Conservation (phyloP, 2,888 invertebrate genomes). For the Epistrophe grossulariae region DNA sequence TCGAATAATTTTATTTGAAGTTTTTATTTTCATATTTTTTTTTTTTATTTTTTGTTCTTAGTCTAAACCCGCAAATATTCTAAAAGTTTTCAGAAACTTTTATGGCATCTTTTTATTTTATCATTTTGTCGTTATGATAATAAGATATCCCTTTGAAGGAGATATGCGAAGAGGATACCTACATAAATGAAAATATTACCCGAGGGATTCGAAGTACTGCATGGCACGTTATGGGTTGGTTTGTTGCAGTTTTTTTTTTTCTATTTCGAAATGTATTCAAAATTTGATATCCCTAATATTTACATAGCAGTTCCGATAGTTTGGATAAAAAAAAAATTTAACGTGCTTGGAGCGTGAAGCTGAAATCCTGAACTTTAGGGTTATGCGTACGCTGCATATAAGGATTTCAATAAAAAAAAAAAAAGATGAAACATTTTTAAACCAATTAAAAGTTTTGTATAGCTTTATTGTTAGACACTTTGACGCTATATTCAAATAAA, state of each 20-base stretch:
- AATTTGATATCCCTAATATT: conserved; percentile 29
- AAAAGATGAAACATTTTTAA: background rate
- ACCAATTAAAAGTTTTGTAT: conserved; percentile 18
- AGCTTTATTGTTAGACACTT: background rate
- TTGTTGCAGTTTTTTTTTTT: conserved; percentile 27
- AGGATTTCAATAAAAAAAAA: background rate
- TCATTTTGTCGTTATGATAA: conserved; percentile 73
- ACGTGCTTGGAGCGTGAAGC: conserved; percentile 10
- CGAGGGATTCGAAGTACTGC: conserved; percentile 21
- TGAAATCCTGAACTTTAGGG: background rate
- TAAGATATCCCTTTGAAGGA: conserved; percentile 53
- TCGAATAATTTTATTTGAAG: conserved; percentile 56
- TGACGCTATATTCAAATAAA: background rate
- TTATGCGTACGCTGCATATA: background rate
- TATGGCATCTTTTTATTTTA: conserved; percentile 63
- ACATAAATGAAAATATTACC: conserved; percentile 32
- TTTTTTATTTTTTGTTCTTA: conserved; percentile 3
- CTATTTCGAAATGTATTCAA: conserved; percentile 14
- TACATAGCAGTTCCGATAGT: conserved; percentile 14
- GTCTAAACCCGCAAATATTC: conserved; percentile 44
- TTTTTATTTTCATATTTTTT: background rate
- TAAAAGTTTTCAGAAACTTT: conserved; percentile 58
- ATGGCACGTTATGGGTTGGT: conserved; percentile 25
- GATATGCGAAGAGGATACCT: conserved; percentile 5
- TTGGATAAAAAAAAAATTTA: conserved; percentile 19